Conservation (phyloP, 2,888 invertebrate genomes). For the Chymomyza caudatula region DNA sequence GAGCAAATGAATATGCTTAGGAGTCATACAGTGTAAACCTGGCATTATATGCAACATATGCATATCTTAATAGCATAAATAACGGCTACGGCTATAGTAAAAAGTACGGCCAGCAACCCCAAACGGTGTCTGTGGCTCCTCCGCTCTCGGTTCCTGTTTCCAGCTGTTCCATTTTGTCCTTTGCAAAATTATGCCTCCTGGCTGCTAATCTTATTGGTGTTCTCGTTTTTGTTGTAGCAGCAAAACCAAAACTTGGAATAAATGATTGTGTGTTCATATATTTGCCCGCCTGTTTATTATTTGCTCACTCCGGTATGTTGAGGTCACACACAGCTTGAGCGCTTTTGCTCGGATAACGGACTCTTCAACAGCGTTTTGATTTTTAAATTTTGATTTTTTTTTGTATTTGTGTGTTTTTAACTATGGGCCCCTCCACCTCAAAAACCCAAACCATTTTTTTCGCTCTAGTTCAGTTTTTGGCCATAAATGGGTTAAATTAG, state of each 20-base stretch:
- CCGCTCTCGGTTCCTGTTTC: background rate
- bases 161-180: background rate
- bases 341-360: constrained; percentile 4
- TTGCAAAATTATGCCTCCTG: background rate
- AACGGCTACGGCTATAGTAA: background rate
- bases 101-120: background rate
- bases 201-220: background rate
- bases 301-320: constrained; percentile 21
- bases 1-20: too few species aligned
- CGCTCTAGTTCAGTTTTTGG: too few species aligned
- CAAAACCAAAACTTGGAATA: background rate
- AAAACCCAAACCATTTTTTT: too few species aligned
- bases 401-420: too few species aligned
- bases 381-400: constrained; percentile 23
- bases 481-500: too few species aligned
- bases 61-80: constrained; percentile 15
- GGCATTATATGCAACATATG: constrained; percentile 38
- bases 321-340: constrained; percentile 2
- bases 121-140: background rate
- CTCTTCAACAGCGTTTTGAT: constrained; percentile 37
- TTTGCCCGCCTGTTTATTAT: background rate
- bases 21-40: too few species aligned
- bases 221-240: background rate
- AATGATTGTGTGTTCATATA: background rate
- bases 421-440: too few species aligned